A percentile compares a stretch with the other conserved stretches of the same genome.
Evolutionary conservation across 2,888 invertebrate species (phyloP).

Genomic region (Cosmia trapezina): DNA sequence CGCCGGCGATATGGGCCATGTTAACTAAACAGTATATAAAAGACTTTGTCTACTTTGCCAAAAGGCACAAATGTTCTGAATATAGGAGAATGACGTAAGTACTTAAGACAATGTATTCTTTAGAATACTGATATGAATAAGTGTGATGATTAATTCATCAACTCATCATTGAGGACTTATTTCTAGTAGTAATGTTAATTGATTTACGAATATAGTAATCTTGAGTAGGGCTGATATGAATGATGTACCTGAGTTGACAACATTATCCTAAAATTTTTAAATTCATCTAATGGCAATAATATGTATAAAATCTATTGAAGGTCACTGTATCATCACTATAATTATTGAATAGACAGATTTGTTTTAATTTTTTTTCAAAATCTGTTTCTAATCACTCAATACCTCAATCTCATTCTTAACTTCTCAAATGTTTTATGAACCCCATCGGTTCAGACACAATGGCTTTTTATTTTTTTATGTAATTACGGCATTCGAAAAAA

Average conservation of each 20-base stretch:
- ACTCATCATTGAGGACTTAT: neutral
- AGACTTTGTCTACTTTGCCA: constrained; percentile 23
- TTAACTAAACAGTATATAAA: constrained; percentile 26
- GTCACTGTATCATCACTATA: neutral
- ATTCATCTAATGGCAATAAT: neutral
- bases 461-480: too few species aligned
- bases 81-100: constrained; percentile 44
- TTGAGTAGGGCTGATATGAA: neutral
- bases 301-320: neutral
- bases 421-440: too few species aligned
- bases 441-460: too few species aligned
- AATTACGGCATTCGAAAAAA: too few species aligned
- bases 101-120: neutral
- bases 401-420: too few species aligned
- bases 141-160: constrained; percentile 21
- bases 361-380: too few species aligned
- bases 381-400: too few species aligned
- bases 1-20: constrained; percentile 15
- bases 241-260: neutral
- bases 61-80: constrained; percentile 20
- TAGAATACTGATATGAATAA: too few species aligned
- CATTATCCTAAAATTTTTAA: neutral
- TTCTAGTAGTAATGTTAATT: neutral
- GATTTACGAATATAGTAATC: neutral
- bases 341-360: neutral